phyloP scores from a whole-genome alignment of 1,140 invertebrate genomes.

The Yoshiicerus persimilis region DNA sequence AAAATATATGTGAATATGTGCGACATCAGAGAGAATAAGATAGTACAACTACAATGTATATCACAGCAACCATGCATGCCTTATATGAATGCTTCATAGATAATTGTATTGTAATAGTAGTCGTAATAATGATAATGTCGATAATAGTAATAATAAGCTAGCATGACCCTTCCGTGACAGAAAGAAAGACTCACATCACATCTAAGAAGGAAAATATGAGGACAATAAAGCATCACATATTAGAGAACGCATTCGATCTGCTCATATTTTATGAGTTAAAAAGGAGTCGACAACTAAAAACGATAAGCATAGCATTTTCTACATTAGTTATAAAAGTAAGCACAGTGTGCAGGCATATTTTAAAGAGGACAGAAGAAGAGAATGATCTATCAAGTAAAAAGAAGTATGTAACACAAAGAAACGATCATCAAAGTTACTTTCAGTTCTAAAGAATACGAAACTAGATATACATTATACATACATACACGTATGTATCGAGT shows the following conservation, averaged over 20 bases:
- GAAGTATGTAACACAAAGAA: neutral
- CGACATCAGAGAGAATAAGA: too few relatives aligned
- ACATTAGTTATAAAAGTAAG: neutral
- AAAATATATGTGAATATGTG: neutral
- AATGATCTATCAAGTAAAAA: neutral
- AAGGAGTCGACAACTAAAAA: conserved; percentile 37
- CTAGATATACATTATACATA: neutral
- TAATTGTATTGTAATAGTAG: neutral
- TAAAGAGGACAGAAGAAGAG: neutral
- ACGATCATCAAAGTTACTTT: neutral
- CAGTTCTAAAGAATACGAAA: neutral
- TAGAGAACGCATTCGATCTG: conserved; percentile 33
- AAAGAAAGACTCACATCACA: conserved; percentile 7
- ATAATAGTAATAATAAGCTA: neutral
- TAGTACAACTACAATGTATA: too few relatives aligned
- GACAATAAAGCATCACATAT: neutral
- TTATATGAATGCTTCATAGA: neutral
- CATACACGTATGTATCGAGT: neutral
- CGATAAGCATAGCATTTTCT: neutral
- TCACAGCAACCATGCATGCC: neutral
- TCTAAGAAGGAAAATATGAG: neutral
- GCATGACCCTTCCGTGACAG: conserved; percentile 42
- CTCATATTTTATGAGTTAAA: conserved; percentile 33
- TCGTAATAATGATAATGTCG: neutral
- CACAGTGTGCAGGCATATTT: neutral